Evolutionary conservation across 2,113 vertebrate genomes (phyloP), one percentile per base, ranked within the genome.

Genomic region (Andinoacara biseriatus): DNA sequence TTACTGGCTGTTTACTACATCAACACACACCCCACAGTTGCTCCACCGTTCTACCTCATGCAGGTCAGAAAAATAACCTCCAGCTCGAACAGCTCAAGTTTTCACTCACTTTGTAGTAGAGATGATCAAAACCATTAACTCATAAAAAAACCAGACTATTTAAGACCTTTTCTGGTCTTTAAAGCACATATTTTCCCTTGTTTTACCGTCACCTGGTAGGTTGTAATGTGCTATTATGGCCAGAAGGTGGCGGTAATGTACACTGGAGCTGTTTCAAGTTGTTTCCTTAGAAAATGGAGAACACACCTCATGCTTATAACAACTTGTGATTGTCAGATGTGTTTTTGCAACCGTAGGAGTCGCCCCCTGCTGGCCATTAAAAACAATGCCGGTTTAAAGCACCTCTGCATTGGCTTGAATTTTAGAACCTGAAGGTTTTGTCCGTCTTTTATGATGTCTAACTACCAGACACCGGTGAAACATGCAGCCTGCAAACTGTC

Each of bases 1-100:
- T 93, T 99, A 1, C 91, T 96, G 62, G 98, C 96, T 4, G 95
- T 99, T 43, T 99, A 96, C 87, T 96, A 98, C 94, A 95, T 99
- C 94, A 96, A 95, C 61, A 95, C 95, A 61, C 97, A 97, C 87
- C 97, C 97, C 60, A 97, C 96, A 2, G 97, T 96, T 31, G 93
- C 90, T 0, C 96, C 97, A 0, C 97, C 97, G 0, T 97, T 98
- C 78, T 97, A 98, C 96, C 96, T 98, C 96, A 96, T 99, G 13
- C 95, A 98, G 97, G 97, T 98, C 79, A 94, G 85, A 46, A 40
- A 75, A 67, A 22, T 2, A 46, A n/a, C 65, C 18, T 49, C 40
- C 15, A 7, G 65, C 10, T 72, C 10, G 2, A 0, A 3, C 3
- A 22, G 2, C 7, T 5, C 75, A 20, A 8, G 3, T 38, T 33